Conservation (phyloP, 1,140 invertebrate species). For the Stenopsyche tienmushanensis region DNA sequence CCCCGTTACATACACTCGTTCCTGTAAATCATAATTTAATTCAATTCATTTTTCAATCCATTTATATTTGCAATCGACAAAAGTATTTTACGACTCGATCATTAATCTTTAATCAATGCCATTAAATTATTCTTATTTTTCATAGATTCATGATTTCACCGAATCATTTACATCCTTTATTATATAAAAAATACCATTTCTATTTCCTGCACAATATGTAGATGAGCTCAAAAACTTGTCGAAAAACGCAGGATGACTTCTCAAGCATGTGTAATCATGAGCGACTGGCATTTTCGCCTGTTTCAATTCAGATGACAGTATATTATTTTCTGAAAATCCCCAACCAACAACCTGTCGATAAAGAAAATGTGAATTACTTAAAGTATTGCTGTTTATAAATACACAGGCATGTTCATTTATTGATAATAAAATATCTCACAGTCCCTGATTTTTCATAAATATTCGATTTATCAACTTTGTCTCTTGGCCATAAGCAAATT, state of each 20-base stretch:
- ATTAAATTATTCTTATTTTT: too few relatives aligned
- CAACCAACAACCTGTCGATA: constrained; percentile 51
- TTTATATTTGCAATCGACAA: too few relatives aligned
- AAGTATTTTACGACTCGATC: too few relatives aligned
- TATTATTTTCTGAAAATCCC: constrained; percentile 46
- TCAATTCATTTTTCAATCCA: neutral
- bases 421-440: neutral
- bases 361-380: constrained; percentile 14
- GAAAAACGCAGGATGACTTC: constrained; percentile 47
- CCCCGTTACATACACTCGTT: constrained; percentile 46
- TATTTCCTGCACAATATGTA: constrained; percentile 48
- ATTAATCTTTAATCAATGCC: too few relatives aligned
- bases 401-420: neutral
- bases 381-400: neutral
- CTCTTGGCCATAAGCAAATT: constrained; percentile 27
- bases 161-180: too few relatives aligned
- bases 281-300: constrained; percentile 45
- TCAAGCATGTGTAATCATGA: constrained; percentile 44
- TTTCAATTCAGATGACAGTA: constrained; percentile 42
- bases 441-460: neutral
- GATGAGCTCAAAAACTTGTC: constrained; percentile 42
- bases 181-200: constrained; percentile 47
- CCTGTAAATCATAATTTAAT: neutral
- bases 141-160: too few relatives aligned
- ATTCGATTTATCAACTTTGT: neutral